Evolutionary conservation across 1,140 invertebrate genomes (phyloP).

Genomic region (Battus philenor): DNA sequence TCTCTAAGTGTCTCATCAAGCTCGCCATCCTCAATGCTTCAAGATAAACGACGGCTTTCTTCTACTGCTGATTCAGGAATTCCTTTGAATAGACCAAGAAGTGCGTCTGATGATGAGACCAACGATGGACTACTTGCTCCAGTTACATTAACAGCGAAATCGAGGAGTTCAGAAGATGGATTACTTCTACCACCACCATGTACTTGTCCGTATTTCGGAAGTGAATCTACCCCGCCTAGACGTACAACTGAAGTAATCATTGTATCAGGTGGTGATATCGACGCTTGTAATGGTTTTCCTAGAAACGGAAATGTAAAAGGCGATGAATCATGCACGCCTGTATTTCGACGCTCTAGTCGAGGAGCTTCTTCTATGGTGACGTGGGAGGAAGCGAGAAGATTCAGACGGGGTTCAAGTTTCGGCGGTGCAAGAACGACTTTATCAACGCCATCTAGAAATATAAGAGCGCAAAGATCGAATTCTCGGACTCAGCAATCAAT

Average conservation of each 20-base stretch:
- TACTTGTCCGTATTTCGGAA: slow-evolving; percentile 86
- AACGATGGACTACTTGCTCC: slow-evolving; percentile 61
- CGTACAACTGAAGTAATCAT: slow-evolving; percentile 63
- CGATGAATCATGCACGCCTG: slow-evolving; percentile 65
- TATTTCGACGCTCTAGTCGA: slow-evolving; percentile 57
- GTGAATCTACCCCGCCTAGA: slow-evolving; percentile 71
- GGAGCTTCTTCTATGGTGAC: slow-evolving; percentile 76
- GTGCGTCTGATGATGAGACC: slow-evolving; percentile 63
- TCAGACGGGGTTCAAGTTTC: slow-evolving; percentile 77
- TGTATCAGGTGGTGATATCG: slow-evolving; percentile 59
- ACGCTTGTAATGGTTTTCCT: slow-evolving; percentile 59
- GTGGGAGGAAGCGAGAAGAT: slow-evolving; percentile 77
- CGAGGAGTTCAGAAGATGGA: slow-evolving; percentile 66
- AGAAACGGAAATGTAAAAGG: slow-evolving; percentile 53
- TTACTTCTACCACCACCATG: slow-evolving; percentile 82
- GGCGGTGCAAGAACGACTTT: slow-evolving; percentile 76
- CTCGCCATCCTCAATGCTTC: slow-evolving; percentile 64
- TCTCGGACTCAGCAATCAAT: slow-evolving; percentile 53
- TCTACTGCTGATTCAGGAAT: slow-evolving; percentile 46
- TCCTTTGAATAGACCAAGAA: slow-evolving; percentile 52
- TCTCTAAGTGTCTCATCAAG: slow-evolving; percentile 64
- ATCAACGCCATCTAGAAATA: slow-evolving; percentile 59
- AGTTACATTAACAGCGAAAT: slow-evolving; percentile 52
- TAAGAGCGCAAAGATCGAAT: slow-evolving; percentile 50
- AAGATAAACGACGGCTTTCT: slow-evolving; percentile 53